Evolutionary conservation across 2,888 invertebrate species (phyloP).

Genomic region (Pycnomerus fuliginosus): DNA sequence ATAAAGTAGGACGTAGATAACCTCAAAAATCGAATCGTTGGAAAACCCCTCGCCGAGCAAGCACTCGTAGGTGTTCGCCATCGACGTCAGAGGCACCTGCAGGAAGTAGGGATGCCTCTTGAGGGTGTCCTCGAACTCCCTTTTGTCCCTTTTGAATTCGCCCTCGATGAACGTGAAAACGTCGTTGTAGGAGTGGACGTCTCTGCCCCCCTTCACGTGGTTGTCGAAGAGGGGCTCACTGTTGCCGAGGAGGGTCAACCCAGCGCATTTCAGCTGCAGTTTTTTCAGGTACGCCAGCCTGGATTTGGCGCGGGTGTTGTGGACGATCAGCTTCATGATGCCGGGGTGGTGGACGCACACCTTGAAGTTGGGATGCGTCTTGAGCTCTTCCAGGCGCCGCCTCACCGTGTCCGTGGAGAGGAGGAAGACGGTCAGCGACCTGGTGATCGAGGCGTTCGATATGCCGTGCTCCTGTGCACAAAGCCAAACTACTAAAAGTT

Average conservation of each 20-base stretch:
- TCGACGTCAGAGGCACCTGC: constrained; percentile 60
- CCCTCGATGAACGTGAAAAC: constrained; percentile 50
- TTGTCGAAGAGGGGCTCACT: constrained; percentile 44
- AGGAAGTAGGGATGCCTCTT: constrained; percentile 65
- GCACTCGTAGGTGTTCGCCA: constrained; percentile 61
- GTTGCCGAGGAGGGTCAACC: constrained; percentile 44
- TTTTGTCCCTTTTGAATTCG: constrained; percentile 43
- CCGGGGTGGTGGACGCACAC: constrained; percentile 62
- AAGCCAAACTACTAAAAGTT: constrained; percentile 3
- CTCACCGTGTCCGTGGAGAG: constrained; percentile 60
- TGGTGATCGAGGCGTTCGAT: constrained; percentile 55
- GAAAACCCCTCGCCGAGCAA: constrained; percentile 56
- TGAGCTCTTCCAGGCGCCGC: constrained; percentile 59
- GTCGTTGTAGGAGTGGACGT: constrained; percentile 56
- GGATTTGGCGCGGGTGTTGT: constrained; percentile 54
- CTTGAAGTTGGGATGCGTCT: constrained; percentile 60
- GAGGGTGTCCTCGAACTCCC: constrained; percentile 48
- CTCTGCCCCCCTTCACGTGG: constrained; percentile 56
- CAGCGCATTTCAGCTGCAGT: constrained; percentile 54
- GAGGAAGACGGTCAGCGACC: constrained; percentile 60
- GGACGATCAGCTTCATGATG: constrained; percentile 56
- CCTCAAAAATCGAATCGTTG: constrained; percentile 58
- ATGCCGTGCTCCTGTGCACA: constrained; percentile 58
- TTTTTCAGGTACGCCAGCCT: constrained; percentile 57
- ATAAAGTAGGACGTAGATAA: constrained; percentile 68